Evolutionary conservation across 2,888 invertebrate species (phyloP), one percentile per base, ranked within the genome.

Genomic region (Mimas tiliae): DNA sequence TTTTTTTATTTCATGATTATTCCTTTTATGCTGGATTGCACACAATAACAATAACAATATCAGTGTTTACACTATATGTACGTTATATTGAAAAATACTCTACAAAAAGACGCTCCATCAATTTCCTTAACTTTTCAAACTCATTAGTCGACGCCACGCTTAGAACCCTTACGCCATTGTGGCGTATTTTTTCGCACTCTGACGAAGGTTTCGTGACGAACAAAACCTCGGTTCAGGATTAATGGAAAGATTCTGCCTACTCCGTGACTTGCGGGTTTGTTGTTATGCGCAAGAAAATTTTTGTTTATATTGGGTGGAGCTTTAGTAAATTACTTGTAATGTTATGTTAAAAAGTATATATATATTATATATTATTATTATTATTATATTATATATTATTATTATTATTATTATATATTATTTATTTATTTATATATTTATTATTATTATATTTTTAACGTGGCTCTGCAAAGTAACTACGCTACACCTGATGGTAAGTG

Each of bases 151-250:
- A 19, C 42, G 55, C 55, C 55, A 19, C 58, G 50, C 47, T 48
- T 42, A 4, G 34, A 58, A 19, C 33, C 53, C 53, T n/a, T 53
- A 33, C 50, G 50, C 50, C 19, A 50, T 19, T 42, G 38, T 58
- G 42, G 58, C 42, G 58, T 42, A 47, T 47, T 62, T 58, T 58
- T 58, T 19, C 47, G 21, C 47, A 62, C 52, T 55, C 16, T 70
- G 68, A 70, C 68, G 67, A 68, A 66, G 68, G 70, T 70, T 16
- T 38, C 58, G 58, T 58, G 58, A 58, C 58, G 58, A 11, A 58
- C 58, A 58, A 58, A 58, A 58, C 58, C 58, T 42, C 58, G 58
- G 58, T 12, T 38, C 55, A 42, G 11, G 58, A 58, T 58, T 58
- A 58, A 58, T 58, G 42, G 58, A 58, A 42, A 19, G 19, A 42